Evolutionary conservation across 1,140 invertebrate genomes (phyloP), one percentile per base, ranked within the genome.

Genomic region (Drosophila rhopaloa): DNA sequence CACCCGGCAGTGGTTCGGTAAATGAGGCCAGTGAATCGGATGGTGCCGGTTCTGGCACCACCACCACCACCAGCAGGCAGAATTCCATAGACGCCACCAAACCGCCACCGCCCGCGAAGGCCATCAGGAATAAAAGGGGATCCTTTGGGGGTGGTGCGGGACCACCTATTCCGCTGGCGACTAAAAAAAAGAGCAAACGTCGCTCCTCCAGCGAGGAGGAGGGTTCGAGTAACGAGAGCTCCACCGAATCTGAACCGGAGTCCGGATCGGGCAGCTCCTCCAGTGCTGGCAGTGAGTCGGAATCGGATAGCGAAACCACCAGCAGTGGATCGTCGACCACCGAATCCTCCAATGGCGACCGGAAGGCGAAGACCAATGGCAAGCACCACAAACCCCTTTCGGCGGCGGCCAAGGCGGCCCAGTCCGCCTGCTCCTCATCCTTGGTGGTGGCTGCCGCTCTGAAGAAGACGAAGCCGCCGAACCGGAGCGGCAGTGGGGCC

Each of bases 11-110:
- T 14, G 70, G 67, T 2, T 60, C 58, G 0, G n/a, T 66, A 13
- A 89, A 83, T 27, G 84, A 88, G 73, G 85, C 85, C 61, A 88
- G 85, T 68, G 81, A 89, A 47, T 89, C 83, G 51, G 83, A 89
- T 62, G 81, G 82, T 0, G 61, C 82, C 8, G 79, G 57, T 2
- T 75, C 83, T 8, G 70, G 59, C 24, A 47, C 76, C 8, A 47
- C 47, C 11, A 47, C 47, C 11, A 54, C 53, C 8, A 40, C 56
- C 27, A 55, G 48, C 9, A 70, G 68, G 27, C 56, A 63, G 24
- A 85, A 85, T 50, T 89, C 79, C 35, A 68, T 68, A 24, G 71
- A 73, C 63, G 55, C 62, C 51, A 55, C 43, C 5, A 89, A 84
- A 40, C 85, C 84, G 0, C 51, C 81, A 32, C 85, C 84, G 1